Percentiles rank a stretch among this genome's conserved stretches.
Conservation (phyloP, 2,113 vertebrate genomes). For the Edolisoma coerulescens region DNA sequence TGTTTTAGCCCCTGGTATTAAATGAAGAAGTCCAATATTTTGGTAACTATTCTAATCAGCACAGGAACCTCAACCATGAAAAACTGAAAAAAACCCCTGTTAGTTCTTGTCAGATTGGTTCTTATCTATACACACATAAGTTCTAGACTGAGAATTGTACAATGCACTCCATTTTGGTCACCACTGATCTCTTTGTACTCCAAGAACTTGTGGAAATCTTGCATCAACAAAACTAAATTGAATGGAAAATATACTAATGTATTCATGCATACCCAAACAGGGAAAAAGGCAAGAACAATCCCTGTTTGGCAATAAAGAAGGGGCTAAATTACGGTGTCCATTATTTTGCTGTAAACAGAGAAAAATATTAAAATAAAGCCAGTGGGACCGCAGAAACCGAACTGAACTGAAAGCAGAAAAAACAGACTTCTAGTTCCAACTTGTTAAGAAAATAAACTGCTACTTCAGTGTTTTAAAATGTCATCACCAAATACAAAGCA, state of each 20-base stretch:
- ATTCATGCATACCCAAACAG: background rate
- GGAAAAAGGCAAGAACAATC: background rate
- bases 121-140: background rate
- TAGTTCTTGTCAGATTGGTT: background rate
- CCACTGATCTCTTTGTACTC: background rate
- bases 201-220: background rate
- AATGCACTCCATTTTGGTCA: background rate
- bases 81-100: background rate
- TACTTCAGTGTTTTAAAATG: background rate
- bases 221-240: background rate
- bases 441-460: background rate
- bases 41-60: background rate
- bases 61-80: background rate
- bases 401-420: background rate
- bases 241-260: background rate
- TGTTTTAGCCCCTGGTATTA: background rate
- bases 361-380: background rate
- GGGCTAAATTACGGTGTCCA: background rate
- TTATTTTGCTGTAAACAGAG: background rate
- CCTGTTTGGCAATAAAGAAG: background rate
- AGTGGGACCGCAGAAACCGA: background rate
- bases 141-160: background rate
- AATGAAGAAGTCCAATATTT: background rate
- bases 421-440: background rate
- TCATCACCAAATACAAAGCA: background rate